These are phyloP conservation scores for Ceuthmochares aereus DNA, from an alignment of 2,113 vertebrate genomes.

Conservation along the genomic window DNA sequence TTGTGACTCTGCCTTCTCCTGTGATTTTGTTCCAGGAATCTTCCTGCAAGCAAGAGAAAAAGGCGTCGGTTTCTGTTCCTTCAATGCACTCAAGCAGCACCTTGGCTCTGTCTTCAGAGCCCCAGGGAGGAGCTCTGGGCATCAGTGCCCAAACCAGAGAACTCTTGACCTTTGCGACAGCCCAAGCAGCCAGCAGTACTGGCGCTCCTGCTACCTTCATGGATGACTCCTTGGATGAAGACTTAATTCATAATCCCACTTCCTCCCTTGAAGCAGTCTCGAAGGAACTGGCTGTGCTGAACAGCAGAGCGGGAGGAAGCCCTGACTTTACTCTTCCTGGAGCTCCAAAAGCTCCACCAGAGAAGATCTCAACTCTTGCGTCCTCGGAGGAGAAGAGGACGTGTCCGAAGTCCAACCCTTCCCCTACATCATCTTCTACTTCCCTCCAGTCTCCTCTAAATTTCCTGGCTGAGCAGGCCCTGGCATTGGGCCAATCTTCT, in stretches of 20 bases:
- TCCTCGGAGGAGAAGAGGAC: conserved; percentile 79
- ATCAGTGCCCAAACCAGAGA: conserved; percentile 57
- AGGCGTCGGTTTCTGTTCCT: conserved; percentile 34
- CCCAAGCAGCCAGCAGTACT: conserved; percentile 40
- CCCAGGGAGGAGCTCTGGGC: conserved; percentile 61
- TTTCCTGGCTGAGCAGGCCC: conserved; percentile 82
- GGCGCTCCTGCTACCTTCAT: conserved; percentile 49
- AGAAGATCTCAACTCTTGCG: conserved; percentile 62
- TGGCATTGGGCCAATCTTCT: conserved; percentile 76
- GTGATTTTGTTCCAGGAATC: conserved; percentile 70
- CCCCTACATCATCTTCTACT: conserved; percentile 59
- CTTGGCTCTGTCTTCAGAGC: conserved; percentile 68
- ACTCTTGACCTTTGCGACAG: conserved; percentile 11
- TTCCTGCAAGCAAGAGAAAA: conserved; percentile 76
- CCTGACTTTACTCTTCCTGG: conserved; percentile 68
- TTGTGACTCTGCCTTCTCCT: background rate
- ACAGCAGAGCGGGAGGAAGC: conserved; percentile 67
- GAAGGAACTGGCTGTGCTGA: conserved; percentile 77
- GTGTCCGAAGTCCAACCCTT: conserved; percentile 69
- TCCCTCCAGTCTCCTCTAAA: conserved; percentile 81
- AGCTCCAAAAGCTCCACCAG: conserved; percentile 52
- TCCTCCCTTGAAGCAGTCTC: conserved; percentile 74
- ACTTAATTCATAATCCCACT: conserved; percentile 71
- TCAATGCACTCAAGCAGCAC: conserved; percentile 60
- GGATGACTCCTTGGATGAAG: conserved; percentile 79